Base-by-base conservation (phyloP, 2,888 invertebrate species). In the Penaeus monodon region DNA sequence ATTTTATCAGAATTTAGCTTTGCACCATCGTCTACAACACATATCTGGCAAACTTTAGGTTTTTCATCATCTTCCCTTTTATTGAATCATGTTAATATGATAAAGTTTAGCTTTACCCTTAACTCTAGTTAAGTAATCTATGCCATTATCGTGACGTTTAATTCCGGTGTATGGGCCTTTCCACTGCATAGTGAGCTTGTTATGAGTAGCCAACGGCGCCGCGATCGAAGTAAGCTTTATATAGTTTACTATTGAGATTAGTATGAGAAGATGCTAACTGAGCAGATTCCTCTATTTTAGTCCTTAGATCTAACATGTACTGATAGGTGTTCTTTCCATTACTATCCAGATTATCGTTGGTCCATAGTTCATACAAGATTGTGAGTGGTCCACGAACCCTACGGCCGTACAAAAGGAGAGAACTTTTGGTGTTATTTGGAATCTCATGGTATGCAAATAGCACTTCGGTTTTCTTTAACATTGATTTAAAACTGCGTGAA, bases 141-240 rank as follows among this genome's bases (percentile, higher is more conserved):
- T 66, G 20, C 24, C 17, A 14, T 78, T 78, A 6, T 63, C 27
- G 22, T 49, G 49, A 14, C 78, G 27, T 78, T 78, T 63, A 8
- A 78, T 63, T 8, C 63, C 27, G 1, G 22, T 24, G 33, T 78
- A 78, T 27, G 27, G 63, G n/a, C 63, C 57, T 2, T 78, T 44
- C 78, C 78, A 78, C 63, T 78, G 49, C 63, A 78, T 8, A 17
- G 63, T 57, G 24, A 78, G 57, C 49, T 22, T 57, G 22, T 57
- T 78, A 20, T 17, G 10, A 29, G 49, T 57, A 24, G 64, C 80
- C 2, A 20, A 80, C 80, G 8, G 64, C 33, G n/a, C 27, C 63
- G 14, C 22, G 22, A 57, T 78, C 78, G 63, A 78, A 78, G 7
- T 78, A 78, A 78, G 27, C 63, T 2, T 49, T 78, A n/a, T 78